Evolutionary conservation across 1,140 invertebrate species (phyloP), one percentile per base, ranked within the genome.

Genomic region (Drosophila erecta): DNA sequence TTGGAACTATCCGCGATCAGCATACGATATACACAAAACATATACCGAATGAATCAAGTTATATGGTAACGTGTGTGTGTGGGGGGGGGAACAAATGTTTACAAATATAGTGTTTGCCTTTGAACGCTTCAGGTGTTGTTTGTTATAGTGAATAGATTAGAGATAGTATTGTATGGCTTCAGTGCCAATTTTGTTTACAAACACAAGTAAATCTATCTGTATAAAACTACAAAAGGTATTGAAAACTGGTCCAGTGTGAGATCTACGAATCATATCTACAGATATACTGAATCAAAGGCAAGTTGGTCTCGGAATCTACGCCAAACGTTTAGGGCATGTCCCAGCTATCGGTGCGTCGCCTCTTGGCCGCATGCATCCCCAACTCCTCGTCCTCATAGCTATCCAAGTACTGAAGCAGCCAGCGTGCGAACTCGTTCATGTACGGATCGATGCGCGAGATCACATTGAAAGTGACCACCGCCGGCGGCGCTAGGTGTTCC

Each of bases 341-440:
- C 49, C 49, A 70, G 27, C 40, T 56, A 3, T 47, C 30, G 1
- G 50, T 22, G 43, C 71, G 59, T 3, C 35, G 72, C 2, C 70
- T 72, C 14, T 76, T 76, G 27, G 35, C 24, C 10, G 43, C 11
- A 1, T 41, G 20, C n/a, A 66, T 41, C 2, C 54, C 60, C 53
- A 66, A 40, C 12, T 76, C 35, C 6, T 60, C 37, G 14, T 83
- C 74, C 15, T 58, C 38, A n/a, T 79, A 76, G 6, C 58, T 51
- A 53, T 84, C 64, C 59, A 87, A 33, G 40, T 81, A 75, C 14
- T 71, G 15, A 4, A 43, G 43, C 3, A 92, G 33, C 91, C 91
- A 92, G 35, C 84, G 67, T 0, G 64, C 33, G 24, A 90, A 92
- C 17, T 65, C 47, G n/a, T 78, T 70, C 75, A 92, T 85, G 40